These are phyloP conservation scores for Microtus oregoni DNA, from an alignment of 2,113 vertebrate species.

Conservation along the genomic window DNA sequence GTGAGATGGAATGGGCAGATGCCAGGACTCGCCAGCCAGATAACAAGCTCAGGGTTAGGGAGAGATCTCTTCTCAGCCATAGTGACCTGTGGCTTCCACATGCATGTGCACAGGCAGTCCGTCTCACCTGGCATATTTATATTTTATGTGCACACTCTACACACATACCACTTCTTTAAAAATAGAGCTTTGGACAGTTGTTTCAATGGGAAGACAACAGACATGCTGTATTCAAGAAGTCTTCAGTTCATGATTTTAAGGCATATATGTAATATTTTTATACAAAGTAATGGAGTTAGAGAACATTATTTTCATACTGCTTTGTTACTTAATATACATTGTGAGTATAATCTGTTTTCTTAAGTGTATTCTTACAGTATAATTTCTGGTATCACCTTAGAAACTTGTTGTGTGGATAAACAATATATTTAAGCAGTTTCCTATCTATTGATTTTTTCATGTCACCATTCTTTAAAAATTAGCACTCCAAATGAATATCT, in stretches of 20 bases:
- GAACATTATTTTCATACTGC: background rate
- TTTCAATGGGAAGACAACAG: background rate
- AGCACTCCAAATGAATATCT: background rate
- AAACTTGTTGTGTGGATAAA: background rate
- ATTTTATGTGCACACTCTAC: background rate
- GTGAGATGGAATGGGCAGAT: background rate
- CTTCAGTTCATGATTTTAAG: background rate
- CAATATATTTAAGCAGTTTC: slow-evolving; percentile 7
- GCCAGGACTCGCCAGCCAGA: background rate
- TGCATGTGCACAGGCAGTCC: background rate
- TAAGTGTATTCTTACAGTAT: slow-evolving; percentile 12
- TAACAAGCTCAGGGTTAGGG: background rate
- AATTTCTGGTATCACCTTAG: slow-evolving; percentile 18
- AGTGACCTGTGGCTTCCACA: background rate
- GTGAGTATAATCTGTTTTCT: background rate
- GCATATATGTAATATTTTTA: background rate
- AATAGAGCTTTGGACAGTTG: background rate
- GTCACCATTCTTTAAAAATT: background rate
- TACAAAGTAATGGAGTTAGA: background rate
- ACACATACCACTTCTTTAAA: background rate
- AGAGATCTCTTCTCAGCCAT: background rate
- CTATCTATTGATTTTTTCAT: background rate
- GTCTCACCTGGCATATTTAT: background rate
- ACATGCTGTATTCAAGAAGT: background rate
- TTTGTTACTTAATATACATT: slow-evolving; percentile 24